These are phyloP conservation scores for Meteorus cinctellus DNA, from an alignment of 2,888 invertebrate genomes.

Conservation along the genomic window DNA sequence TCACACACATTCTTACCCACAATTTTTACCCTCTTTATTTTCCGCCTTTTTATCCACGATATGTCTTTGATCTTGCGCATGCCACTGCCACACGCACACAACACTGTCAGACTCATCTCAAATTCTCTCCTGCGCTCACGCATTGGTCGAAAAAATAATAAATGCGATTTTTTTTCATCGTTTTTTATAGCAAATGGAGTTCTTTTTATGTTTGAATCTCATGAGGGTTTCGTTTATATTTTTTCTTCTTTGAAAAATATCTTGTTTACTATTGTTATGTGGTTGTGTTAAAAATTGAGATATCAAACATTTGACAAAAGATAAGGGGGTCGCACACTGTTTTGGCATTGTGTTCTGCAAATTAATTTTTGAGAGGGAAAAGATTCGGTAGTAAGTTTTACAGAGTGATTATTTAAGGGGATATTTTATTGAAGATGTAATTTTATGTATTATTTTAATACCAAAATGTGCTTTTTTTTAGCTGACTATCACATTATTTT, in stretches of 20 bases:
- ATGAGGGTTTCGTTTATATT: neutral
- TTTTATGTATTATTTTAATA: too few species aligned
- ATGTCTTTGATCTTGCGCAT: conserved; percentile 7
- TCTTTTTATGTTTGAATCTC: neutral
- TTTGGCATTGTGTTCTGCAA: too few species aligned
- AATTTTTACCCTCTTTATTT: conserved; percentile 40
- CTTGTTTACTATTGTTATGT: neutral
- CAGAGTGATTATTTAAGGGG: too few species aligned
- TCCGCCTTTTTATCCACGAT: conserved; percentile 33
- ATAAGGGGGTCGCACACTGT: too few species aligned
- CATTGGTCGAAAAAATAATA: neutral
- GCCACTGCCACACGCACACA: neutral
- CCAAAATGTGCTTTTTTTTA: too few species aligned
- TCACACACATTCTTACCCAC: conserved; percentile 12
- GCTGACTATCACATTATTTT: too few species aligned
- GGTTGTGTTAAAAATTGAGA: neutral
- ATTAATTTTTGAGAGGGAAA: too few species aligned
- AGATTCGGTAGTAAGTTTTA: too few species aligned
- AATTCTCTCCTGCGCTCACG: neutral
- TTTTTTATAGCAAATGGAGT: neutral
- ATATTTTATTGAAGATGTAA: too few species aligned
- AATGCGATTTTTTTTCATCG: neutral
- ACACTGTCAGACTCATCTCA: neutral
- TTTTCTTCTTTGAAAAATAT: neutral
- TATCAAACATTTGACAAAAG: too few species aligned